Base-by-base conservation (phyloP, 2,113 vertebrate genomes). In the Vicugna pacos region DNA sequence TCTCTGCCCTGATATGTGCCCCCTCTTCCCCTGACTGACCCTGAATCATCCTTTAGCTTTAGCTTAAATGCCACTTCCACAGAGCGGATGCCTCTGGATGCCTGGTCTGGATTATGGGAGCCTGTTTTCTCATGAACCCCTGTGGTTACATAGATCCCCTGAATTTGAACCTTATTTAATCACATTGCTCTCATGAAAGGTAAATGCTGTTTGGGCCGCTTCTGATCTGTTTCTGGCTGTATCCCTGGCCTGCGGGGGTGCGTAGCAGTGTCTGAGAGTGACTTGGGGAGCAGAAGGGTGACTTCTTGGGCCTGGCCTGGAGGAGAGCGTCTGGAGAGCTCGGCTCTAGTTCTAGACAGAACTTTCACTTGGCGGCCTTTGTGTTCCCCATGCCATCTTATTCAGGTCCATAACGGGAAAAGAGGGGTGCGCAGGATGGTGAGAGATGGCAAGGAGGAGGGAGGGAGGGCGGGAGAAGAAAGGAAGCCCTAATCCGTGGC, bases 401-500 rank as follows among this genome's bases (percentile, higher is more conserved):
- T 56, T 54, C n/a, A 22, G 79, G n/a, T 58, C 69, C 58, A 80
- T 32, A 3, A 10, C 0, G 0, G 88, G 76, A 89, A 80, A 75
- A 86, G n/a, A 84, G 69, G 50, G 38, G 42, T 14, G 26, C 35
- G 72, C 62, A 67, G 30, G 19, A 13, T 0, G 35, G 13, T 6
- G 72, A 69, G 73, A 26, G 19, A 13, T 0, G 35, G 13, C 7
- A 19, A 89, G 73, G 64, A 69, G 75, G 56, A 83, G 86, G 77
- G 54, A 83, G 64, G 54, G 26, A 30, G 52, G 90, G 62, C 16
- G 19, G 79, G 60, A 86, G 93, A 73, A 93, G 82, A 86, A 60
- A 94, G 92, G 73, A 54, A 69, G 86, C 22, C 92, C 80, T 89
- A 24, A 72, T 81, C 82, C 5, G 0, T 8, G 93, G 97, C 93